Base-by-base conservation (phyloP, 30 jellyfish, hydroid and myxozoan species). In the Aurelia sp. region DNA sequence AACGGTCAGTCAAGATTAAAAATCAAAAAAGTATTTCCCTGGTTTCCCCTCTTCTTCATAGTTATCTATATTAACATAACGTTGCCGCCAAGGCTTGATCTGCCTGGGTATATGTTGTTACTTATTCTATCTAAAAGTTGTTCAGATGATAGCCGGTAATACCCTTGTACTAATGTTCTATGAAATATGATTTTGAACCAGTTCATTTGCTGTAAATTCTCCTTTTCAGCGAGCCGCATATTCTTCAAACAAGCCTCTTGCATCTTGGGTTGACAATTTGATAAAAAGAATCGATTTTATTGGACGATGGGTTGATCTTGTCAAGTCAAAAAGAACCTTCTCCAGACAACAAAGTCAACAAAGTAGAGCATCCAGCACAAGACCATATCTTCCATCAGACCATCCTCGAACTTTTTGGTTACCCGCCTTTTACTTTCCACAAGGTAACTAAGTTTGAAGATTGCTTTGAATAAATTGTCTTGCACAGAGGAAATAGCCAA, bases 341-440 rank as follows among this genome's bases (percentile, higher is more conserved):
- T 69, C 89, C 17, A 71, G 80, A 57, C 91, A 82, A 51, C 88
- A 73, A 41, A 74, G 55, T 44, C 55, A 44, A 44, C 55, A 44
- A 44, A 73, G 88, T 48, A n/a, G 61, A 33, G 55, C 81, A 13
- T 62, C 93, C 13, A 35, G 81, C 13, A 17, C 77, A 7, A 41
- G 75, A 6, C 18, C 67, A 8, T 33, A 37, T 11, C 2, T 67
- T 31, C 79, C 85, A 11, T 69, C 91, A 11, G 72, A 61, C 20
- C 89, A 53, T 12, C 97, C 97, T 1, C 57, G 93, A 11, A 16
- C 74, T 18, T 73, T 73, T 17, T 89, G 97, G 97, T 82, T 89
- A 50, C 94, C 97, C 5, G 93, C 90, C 10, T 76, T 89, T 63
- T 89, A 67, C 65, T 89, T 78, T 75, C 97, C 97, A 21, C 93